These are phyloP conservation scores for Sphaeridia pumilis DNA, from an alignment of 2,888 invertebrate genomes.

Conservation along the genomic window DNA sequence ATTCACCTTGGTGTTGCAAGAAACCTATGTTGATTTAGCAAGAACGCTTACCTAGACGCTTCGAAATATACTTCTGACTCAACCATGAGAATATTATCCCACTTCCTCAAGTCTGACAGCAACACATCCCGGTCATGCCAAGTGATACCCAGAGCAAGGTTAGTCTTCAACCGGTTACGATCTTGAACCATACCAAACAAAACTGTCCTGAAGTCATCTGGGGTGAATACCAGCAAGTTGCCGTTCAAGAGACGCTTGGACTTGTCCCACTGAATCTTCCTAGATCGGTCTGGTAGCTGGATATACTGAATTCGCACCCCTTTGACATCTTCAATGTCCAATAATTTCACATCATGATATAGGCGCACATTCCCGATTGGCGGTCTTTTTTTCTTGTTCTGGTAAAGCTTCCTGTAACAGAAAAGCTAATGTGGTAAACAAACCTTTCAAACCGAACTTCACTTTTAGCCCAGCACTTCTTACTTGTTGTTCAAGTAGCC, in stretches of 20 bases:
- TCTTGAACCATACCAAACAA: conserved; percentile 57
- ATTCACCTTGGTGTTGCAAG: not conserved
- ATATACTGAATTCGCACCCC: conserved; percentile 24
- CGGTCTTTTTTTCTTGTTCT: conserved; percentile 18
- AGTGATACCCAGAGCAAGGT: conserved; percentile 43
- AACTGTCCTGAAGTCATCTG: conserved; percentile 54
- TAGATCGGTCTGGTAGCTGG: conserved; percentile 38
- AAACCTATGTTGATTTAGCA: not conserved
- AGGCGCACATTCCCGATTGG: conserved; percentile 30
- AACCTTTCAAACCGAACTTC: not conserved
- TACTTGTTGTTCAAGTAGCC: conserved; percentile 45
- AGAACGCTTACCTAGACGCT: conserved; percentile 62
- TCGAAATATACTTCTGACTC: conserved; percentile 71
- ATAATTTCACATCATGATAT: conserved; percentile 24
- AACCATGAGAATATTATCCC: conserved; percentile 50
- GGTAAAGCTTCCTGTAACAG: conserved; percentile 17
- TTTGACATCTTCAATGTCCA: conserved; percentile 18
- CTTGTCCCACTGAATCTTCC: conserved; percentile 42
- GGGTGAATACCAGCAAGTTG: conserved; percentile 59
- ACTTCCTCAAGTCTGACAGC: conserved; percentile 16
- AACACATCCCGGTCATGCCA: conserved; percentile 27
- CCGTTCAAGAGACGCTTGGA: conserved; percentile 57
- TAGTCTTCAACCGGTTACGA: conserved; percentile 44
- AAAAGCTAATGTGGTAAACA: not conserved
- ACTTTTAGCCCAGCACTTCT: not conserved